A percentile compares a stretch with the other conserved stretches of the same genome.
Evolutionary conservation across 2,888 invertebrate genomes (phyloP).

Genomic region (Volucella zonaria): DNA sequence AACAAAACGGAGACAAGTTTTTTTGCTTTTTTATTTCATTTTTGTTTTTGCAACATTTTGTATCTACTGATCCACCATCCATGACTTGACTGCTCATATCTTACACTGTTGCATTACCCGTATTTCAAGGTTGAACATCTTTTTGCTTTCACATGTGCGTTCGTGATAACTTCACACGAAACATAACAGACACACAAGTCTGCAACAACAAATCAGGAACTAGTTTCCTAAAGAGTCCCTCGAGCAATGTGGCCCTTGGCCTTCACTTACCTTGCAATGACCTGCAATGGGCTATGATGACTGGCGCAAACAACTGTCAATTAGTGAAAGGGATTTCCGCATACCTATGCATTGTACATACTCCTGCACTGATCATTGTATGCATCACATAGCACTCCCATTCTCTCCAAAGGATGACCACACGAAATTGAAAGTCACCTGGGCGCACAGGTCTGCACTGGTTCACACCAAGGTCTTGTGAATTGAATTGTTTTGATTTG

Average conservation of each 20-base stretch:
- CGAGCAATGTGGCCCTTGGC: constrained; percentile 79
- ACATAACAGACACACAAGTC: not conserved
- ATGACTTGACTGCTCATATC: not conserved
- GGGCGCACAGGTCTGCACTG: constrained; percentile 38
- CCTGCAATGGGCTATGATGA: constrained; percentile 34
- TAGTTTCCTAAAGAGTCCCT: constrained; percentile 53
- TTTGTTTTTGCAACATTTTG: not conserved
- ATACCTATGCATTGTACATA: constrained; percentile 51
- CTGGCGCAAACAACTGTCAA: constrained; percentile 63
- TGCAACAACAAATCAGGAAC: constrained; percentile 42
- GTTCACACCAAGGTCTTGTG: constrained; percentile 58
- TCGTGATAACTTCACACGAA: constrained; percentile 11
- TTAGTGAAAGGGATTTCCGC: constrained; percentile 77
- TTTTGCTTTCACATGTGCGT: constrained; percentile 34
- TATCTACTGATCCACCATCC: constrained; percentile 14
- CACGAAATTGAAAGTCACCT: constrained; percentile 67
- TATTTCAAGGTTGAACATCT: constrained; percentile 54
- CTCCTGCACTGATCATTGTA: constrained; percentile 7
- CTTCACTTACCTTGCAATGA: constrained; percentile 82
- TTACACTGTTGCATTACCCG: constrained; percentile 16
- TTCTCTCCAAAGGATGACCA: constrained; percentile 63
- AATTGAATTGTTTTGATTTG: constrained; percentile 64
- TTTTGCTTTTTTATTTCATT: not conserved
- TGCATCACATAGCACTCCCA: constrained; percentile 42
- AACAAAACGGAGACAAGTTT: constrained; percentile 57